Evolutionary conservation across 2,113 vertebrate species (phyloP).

Genomic region (Tachuris rubrigastra): DNA sequence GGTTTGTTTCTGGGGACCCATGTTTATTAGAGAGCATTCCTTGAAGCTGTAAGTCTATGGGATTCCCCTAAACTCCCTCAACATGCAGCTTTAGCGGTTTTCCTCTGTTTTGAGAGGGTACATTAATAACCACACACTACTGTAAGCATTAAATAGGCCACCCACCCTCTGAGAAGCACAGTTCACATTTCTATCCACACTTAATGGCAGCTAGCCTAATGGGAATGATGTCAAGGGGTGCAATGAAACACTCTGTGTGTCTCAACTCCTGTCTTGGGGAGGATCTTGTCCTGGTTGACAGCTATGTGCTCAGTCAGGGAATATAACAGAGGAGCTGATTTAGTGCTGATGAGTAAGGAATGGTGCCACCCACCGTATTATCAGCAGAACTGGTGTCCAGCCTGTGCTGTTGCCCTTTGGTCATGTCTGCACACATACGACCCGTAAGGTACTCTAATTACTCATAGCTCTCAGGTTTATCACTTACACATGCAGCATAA

Average conservation of each 20-base stretch:
- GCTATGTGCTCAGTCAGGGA: neutral
- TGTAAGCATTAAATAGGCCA: slow-evolving; percentile 24
- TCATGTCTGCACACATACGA: neutral
- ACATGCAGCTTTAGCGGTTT: neutral
- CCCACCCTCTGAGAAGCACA: neutral
- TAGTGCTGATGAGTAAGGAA: neutral
- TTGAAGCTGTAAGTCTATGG: neutral
- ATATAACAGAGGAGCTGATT: neutral
- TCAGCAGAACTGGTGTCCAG: neutral
- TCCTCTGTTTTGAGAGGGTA: slow-evolving; percentile 13
- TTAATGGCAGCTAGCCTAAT: neutral
- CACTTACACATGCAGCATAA: neutral
- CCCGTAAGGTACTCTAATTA: neutral
- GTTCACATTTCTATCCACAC: neutral
- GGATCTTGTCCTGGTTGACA: neutral
- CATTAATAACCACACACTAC: slow-evolving; percentile 17
- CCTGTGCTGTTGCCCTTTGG: neutral
- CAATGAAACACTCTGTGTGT: neutral
- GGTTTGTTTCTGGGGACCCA: slow-evolving; percentile 53
- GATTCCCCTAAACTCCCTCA: neutral
- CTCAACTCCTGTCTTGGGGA: neutral
- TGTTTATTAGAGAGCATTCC: slow-evolving; percentile 23
- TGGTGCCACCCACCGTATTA: fast-evolving
- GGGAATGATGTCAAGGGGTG: neutral
- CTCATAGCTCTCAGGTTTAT: neutral